Evolutionary conservation across 30 jellyfish, hydroid and myxozoan species (phyloP), one percentile per base, ranked within the genome.

Genomic region (Catostylus mosaicus): DNA sequence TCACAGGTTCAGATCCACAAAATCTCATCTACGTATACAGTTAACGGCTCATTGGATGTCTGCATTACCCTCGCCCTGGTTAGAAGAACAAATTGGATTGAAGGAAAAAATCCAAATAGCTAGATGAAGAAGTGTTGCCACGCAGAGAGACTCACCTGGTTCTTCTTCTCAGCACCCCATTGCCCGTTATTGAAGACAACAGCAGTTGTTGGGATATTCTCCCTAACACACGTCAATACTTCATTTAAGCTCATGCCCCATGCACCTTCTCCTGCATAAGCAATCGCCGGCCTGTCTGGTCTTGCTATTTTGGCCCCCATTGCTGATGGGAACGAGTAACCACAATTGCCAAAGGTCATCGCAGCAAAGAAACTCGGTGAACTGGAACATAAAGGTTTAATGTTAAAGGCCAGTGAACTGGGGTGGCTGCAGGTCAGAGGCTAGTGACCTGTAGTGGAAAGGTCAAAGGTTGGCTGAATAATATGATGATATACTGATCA

Each of bases 191-290:
- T 74, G 77, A 88, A 88, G 8, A 88, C 97, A 48, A 88, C 93
- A 3, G 97, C 97, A 9, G 89, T 88, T 31, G 90, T 80, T 20
- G 97, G 97, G 43, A 88, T 73, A 51, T 80, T 73, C 67, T 88
- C 94, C 27, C 97, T 75, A 24, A 88, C 61, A 38, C 97, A 88
- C 37, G 97, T 88, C 43, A 88, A 77, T 18, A 80, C 86, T 46
- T 88, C 97, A 45, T 88, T 80, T 36, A 88, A 36, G 30, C 94
- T 79, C 97, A 88, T 88, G 7, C 97, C 97, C 97, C 97, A 88
- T n/a, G 97, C 97, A 0, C 97, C 97, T 34, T 88, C 97, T n/a
- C 97, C 97, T n/a, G 77, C 97, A 43, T 88, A 88, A 1, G 97
- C 93, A 8, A 88, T 88, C 1, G 97, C 97, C 31, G 97, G 97